A percentile compares a stretch with the other conserved stretches of the same genome.
Conservation (phyloP, 2,888 invertebrate species). For the Danaus chrysippus region DNA sequence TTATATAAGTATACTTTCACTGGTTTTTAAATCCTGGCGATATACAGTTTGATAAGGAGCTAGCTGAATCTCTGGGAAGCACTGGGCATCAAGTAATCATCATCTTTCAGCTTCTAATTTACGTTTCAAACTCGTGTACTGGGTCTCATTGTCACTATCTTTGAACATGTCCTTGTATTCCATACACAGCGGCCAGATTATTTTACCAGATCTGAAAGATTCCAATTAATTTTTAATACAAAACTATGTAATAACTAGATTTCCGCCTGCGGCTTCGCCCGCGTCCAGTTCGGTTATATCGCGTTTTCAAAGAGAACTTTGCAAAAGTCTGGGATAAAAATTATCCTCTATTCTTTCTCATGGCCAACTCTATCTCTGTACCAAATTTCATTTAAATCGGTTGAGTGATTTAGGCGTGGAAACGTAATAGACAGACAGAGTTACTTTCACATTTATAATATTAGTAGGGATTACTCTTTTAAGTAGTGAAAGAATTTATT, state of each 20-base stretch:
- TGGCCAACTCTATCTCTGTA: no score
- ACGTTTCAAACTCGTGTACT: slow-evolving; percentile 58
- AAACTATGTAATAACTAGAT: no score
- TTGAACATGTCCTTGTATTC: slow-evolving; percentile 73
- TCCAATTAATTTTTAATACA: slow-evolving; percentile 2
- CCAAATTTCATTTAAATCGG: no score
- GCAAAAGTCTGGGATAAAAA: no score
- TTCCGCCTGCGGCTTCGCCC: no score
- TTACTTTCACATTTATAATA: no score
- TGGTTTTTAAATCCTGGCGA: slow-evolving; percentile 66
- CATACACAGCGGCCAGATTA: slow-evolving; percentile 73
- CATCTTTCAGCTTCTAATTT: slow-evolving; percentile 66
- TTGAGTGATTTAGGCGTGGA: no score
- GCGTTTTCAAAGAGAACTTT: no score
- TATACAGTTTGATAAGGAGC: slow-evolving; percentile 58
- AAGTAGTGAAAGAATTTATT: neutral
- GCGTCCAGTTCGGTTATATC: no score
- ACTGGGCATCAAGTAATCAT: slow-evolving; percentile 64
- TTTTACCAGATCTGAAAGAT: slow-evolving; percentile 67
- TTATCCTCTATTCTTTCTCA: no score
- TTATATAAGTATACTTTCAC: slow-evolving; percentile 51
- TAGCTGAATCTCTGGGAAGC: slow-evolving; percentile 54
- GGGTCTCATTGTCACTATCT: slow-evolving; percentile 59
- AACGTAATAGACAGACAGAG: no score
- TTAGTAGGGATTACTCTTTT: no score